phyloP scores from a whole-genome alignment of 2,797 vertebrate genomes.

The Mastacembelus armatus region DNA sequence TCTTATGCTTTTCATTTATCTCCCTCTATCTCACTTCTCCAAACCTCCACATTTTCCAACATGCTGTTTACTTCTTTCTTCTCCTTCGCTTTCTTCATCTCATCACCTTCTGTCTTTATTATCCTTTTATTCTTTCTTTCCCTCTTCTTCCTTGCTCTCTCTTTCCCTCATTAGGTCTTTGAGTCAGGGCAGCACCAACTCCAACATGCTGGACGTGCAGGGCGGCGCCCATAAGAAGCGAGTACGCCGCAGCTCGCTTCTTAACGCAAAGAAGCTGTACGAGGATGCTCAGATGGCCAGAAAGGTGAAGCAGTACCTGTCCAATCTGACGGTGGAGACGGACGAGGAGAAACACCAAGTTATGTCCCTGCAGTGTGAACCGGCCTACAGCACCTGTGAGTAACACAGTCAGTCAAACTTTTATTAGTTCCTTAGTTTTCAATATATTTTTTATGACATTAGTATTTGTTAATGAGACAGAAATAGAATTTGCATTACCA shows the following conservation, averaged over 20 bases:
- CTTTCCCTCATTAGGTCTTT: constrained; percentile 84
- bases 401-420: neutral
- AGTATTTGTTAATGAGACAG: neutral
- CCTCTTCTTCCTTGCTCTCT: neutral
- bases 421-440: neutral
- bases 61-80: neutral
- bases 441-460: neutral
- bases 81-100: neutral
- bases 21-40: neutral
- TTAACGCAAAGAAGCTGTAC: constrained; percentile 97
- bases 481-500: neutral
- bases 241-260: constrained; percentile 92
- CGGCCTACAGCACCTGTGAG: constrained; percentile 88
- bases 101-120: neutral
- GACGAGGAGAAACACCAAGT: constrained; percentile 95
- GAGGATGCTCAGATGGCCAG: constrained; percentile 98
- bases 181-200: constrained; percentile 98
- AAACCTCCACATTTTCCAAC: neutral
- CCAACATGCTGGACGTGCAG: constrained; percentile 97
- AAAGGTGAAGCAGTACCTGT: constrained; percentile 97
- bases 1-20: constrained; percentile 8
- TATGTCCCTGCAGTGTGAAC: constrained; percentile 94
- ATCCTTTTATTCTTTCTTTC: neutral
- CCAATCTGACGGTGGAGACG: constrained; percentile 90
- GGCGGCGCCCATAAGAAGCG: constrained; percentile 93